phyloP scores from a whole-genome alignment of 92 coral and sea anemone species.

The Porites rus region DNA sequence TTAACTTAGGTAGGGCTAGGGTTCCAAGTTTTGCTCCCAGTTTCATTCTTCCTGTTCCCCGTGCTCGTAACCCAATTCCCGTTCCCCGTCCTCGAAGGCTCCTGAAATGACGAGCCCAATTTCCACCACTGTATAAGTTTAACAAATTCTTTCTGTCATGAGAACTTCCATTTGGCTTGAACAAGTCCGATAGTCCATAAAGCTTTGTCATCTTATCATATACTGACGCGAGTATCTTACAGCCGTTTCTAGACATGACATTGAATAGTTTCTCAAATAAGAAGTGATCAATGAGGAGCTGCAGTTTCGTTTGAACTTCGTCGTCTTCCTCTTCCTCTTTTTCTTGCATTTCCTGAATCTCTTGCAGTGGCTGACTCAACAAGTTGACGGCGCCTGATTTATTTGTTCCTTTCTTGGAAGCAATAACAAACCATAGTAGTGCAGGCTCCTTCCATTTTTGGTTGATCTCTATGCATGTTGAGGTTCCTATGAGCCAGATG shows the following conservation, averaged over 20 bases:
- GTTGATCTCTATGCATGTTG: conserved; percentile 22
- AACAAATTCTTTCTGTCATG: conserved; percentile 24
- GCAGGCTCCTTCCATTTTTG: conserved; percentile 11
- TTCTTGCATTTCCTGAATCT: conserved; percentile 9
- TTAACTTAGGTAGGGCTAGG: too few species aligned
- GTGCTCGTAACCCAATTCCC: too few species aligned
- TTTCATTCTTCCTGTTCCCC: too few species aligned
- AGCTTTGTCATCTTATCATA: neutral
- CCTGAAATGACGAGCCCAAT: conserved; percentile 22
- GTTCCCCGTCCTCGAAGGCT: neutral
- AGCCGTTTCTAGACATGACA: conserved; percentile 7
- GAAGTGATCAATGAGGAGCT: conserved; percentile 28
- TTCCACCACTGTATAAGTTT: conserved; percentile 29
- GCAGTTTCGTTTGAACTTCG: neutral
- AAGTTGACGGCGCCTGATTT: conserved; percentile 31
- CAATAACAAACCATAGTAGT: conserved; percentile 28
- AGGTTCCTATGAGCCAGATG: conserved; percentile 16
- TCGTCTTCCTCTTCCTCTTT: neutral
- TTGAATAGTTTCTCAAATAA: conserved; percentile 26
- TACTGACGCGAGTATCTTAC: conserved; percentile 12
- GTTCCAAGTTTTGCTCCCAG: too few species aligned
- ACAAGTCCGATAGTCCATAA: neutral
- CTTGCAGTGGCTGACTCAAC: neutral
- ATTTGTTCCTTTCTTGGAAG: conserved; percentile 8
- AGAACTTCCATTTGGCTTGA: conserved; percentile 2